A percentile compares a stretch with the other conserved stretches of the same genome.
Evolutionary conservation across 1,140 invertebrate genomes (phyloP).

Genomic region (Drosophila baimaii): DNA sequence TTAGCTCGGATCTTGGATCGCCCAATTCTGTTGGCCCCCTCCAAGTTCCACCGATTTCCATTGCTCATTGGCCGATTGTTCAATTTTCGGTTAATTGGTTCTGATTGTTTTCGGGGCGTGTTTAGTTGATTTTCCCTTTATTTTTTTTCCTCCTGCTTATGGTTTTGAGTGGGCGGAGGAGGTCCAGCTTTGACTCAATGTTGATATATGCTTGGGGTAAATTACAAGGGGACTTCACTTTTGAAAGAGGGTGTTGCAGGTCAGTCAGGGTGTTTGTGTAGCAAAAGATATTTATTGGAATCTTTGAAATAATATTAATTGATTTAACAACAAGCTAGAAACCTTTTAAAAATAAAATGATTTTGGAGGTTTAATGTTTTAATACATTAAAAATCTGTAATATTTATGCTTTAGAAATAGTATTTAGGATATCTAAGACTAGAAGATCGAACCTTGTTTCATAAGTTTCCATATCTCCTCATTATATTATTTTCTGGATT

Average conservation of each 20-base stretch:
- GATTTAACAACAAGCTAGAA: not conserved
- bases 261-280: not conserved
- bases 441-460: no score
- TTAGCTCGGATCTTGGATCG: constrained; percentile 57
- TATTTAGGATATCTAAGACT: no score
- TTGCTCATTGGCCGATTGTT: constrained; percentile 67
- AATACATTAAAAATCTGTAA: no score
- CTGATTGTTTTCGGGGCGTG: constrained; percentile 80
- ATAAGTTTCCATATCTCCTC: no score
- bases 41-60: constrained; percentile 39
- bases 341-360: not conserved
- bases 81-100: constrained; percentile 82
- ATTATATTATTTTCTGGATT: no score
- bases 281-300: not conserved
- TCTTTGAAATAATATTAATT: not conserved
- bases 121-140: constrained; percentile 35
- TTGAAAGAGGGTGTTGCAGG: not conserved
- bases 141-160: constrained; percentile 11
- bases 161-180: constrained; percentile 2
- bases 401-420: no score
- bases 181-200: constrained; percentile 23
- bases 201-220: constrained; percentile 15
- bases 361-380: no score
- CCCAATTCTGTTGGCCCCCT: no score
- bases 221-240: not conserved